Base-by-base conservation (phyloP, 2,888 invertebrate genomes). In the Tipula vernalis region DNA sequence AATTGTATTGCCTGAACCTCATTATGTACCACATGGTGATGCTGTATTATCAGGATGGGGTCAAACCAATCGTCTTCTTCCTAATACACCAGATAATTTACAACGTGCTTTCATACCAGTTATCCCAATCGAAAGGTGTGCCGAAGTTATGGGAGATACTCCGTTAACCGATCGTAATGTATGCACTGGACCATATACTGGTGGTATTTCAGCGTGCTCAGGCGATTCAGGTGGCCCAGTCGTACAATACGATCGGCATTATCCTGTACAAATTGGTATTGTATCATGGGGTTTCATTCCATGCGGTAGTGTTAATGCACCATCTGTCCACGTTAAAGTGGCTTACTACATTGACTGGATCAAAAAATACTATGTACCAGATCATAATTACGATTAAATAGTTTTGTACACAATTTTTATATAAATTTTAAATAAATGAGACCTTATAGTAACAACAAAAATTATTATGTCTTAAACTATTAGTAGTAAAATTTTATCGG, bases 281-380 rank as follows among this genome's bases (percentile, higher is more conserved):
- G 92, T 92, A n/a, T 93, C 93, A 41, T 93, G 93, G 93, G 93
- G 92, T 13, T 89, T 89, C 51, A 90, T 91, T 87, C 93, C 93
- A 57, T 93, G 93, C 87, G 92, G 92, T 5, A 0, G 87, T 5
- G 88, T 87, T n/a, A 90, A 91, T 41, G 18, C 87, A 15, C 93
- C 93, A 3, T 92, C 93, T 0, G 90, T 93, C 8, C 92, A 91
- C 89, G 92, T 92, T 0, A 90, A 91, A 13, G 90, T 91, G 1
- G 91, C 92, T 0, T 89, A 91, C 18, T 92, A 91, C 88, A 10
- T 90, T 86, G 89, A 90, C 10, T 93, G 92, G 92, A 89, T 92
- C 86, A 86, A 71, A 28, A 0, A 10, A 3, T 71, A 85, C 41
- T 71, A 71, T 28, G 28, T n/a, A 8, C 71, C 71, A 71, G 71